Evolutionary conservation across 2,113 vertebrate species (phyloP).

Genomic region (Silurus meridionalis): DNA sequence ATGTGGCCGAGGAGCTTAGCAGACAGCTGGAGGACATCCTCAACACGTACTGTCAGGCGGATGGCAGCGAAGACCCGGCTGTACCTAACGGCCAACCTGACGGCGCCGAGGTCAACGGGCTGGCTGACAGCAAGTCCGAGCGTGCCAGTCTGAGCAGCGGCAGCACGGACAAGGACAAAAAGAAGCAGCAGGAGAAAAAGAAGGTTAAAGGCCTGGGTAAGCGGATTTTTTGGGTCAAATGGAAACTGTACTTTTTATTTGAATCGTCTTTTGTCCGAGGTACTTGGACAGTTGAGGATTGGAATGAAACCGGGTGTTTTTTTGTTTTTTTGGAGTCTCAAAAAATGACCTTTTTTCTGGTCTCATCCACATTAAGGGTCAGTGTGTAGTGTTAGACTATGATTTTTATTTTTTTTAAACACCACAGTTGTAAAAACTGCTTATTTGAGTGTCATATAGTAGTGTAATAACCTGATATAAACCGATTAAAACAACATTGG

Average conservation of each 20-base stretch:
- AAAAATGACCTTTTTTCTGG: no score
- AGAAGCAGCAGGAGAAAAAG: conserved; percentile 89
- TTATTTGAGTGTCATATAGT: not conserved
- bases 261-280: not conserved
- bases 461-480: not conserved
- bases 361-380: not conserved
- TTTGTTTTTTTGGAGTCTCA: no score
- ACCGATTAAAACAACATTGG: not conserved
- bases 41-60: conserved; percentile 87
- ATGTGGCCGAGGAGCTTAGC: conserved; percentile 91
- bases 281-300: not conserved
- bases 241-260: not conserved
- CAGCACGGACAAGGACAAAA: conserved; percentile 78
- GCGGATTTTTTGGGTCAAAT: conserved; percentile 16
- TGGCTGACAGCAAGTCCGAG: conserved; percentile 71
- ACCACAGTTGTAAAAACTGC: not conserved
- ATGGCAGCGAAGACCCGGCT: conserved; percentile 69
- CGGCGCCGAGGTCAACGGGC: conserved; percentile 79
- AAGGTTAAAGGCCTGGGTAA: conserved; percentile 93
- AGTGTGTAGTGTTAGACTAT: not conserved
- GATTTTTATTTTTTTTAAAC: not conserved
- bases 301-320: not conserved
- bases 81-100: conserved; percentile 82
- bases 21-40: conserved; percentile 93
- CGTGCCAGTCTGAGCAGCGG: conserved; percentile 73